Percentiles rank a stretch among this genome's conserved stretches.
These are phyloP conservation scores for Neodiprion fabricii DNA, from an alignment of 1,140 invertebrate species.

Conservation along the genomic window DNA sequence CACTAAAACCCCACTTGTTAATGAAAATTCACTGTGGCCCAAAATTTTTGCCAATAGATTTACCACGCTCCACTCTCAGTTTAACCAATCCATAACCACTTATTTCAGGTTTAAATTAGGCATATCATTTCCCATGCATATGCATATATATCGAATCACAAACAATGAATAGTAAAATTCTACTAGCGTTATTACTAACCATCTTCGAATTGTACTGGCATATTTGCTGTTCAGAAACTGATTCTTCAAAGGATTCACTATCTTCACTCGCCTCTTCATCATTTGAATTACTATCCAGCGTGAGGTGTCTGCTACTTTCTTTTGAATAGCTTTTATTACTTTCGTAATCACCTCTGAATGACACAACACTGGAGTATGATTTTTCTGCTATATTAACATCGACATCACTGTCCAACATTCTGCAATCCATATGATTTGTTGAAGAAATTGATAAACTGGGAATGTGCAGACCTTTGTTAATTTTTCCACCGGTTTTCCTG, in stretches of 20 bases:
- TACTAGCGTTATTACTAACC: conserved; percentile 26
- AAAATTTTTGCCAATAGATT: too few relatives aligned
- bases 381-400: neutral
- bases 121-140: too few relatives aligned
- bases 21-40: too few relatives aligned
- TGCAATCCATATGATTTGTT: neutral
- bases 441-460: neutral
- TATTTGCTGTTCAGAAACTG: conserved; percentile 24
- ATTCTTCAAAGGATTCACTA: conserved; percentile 21
- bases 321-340: neutral
- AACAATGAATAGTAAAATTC: too few relatives aligned
- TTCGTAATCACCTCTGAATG: conserved; percentile 2
- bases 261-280: conserved; percentile 29
- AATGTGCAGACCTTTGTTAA: neutral
- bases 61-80: too few relatives aligned
- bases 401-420: neutral
- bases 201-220: conserved; percentile 31
- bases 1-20: too few relatives aligned
- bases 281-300: conserved; percentile 26
- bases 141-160: too few relatives aligned
- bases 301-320: neutral
- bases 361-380: neutral
- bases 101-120: too few relatives aligned
- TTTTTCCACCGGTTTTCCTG: neutral
- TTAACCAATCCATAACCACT: too few relatives aligned